A percentile compares a stretch with the other conserved stretches of the same genome.
Evolutionary conservation across 2,113 vertebrate genomes (phyloP).

Genomic region (Zeus faber): DNA sequence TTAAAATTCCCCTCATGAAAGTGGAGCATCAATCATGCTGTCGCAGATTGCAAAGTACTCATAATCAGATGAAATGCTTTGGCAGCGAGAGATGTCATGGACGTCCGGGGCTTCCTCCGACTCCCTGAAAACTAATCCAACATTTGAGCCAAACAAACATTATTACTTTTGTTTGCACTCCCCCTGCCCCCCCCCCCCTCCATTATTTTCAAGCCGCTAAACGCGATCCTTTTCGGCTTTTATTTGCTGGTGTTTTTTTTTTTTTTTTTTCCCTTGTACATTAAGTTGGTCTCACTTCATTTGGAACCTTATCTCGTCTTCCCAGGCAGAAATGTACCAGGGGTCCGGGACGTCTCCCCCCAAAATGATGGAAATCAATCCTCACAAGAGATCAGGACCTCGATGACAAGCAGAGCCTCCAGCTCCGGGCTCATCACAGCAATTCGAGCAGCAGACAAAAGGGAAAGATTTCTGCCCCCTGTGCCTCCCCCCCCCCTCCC

Average conservation of each 20-base stretch:
- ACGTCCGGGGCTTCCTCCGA: conserved; percentile 53
- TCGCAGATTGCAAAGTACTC: conserved; percentile 92
- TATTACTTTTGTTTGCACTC: conserved; percentile 27
- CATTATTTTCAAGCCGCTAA: no score
- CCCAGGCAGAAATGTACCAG: conserved; percentile 61
- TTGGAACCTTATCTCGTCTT: conserved; percentile 69
- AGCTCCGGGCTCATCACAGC: conserved; percentile 68
- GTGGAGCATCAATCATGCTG: conserved; percentile 96
- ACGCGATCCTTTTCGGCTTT: no score
- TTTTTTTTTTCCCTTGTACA: conserved; percentile 31
- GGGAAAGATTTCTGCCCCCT: conserved; percentile 67
- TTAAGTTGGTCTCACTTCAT: conserved; percentile 66
- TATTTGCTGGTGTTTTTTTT: conserved; percentile 6
- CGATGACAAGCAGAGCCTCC: conserved; percentile 68
- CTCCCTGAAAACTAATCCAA: conserved; percentile 53
- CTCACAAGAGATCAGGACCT: conserved; percentile 76
- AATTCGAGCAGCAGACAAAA: conserved; percentile 77
- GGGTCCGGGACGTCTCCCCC: conserved; percentile 39
- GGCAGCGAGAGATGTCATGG: conserved; percentile 71
- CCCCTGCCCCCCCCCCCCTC: conserved; percentile 7
- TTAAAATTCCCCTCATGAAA: conserved; percentile 99
- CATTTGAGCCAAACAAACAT: conserved; percentile 42
- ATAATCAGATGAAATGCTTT: conserved; percentile 93
- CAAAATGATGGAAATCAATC: conserved; percentile 79
- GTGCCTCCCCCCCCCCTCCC: conserved; percentile 55